Base-by-base conservation (phyloP, 2,888 invertebrate genomes). In the Dermolepida albohirtum region DNA sequence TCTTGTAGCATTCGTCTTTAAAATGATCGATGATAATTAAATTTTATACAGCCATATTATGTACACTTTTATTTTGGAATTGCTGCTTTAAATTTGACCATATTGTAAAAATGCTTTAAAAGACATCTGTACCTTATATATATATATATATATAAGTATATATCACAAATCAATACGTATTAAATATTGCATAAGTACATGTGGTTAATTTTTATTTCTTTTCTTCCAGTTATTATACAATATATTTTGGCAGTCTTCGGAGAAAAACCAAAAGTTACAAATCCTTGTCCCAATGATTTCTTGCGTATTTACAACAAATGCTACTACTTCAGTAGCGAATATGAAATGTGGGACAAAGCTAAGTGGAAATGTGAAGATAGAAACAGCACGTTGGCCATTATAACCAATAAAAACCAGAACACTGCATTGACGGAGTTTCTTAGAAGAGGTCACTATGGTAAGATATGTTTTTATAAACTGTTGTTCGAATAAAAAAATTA, bases 291-390 rank as follows among this genome's bases (percentile, higher is more conserved):
- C 0, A 87, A 89, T 17, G 85, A 89, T 57, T 92, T 91, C 83
- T 85, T 91, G 77, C 84, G 91, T 49, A 84, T 91, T 29, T 90
- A 91, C 11, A 89, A 89, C 80, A 89, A 89, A 79, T 93, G 93
- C 80, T 92, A 92, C 82, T 91, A 85, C 84, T 87, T 92, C 82
- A 92, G 92, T 78, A 88, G 87, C 39, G 86, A 87, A 67, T 87
- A 86, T 66, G 87, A 88, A 0, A 86, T 88, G 54, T 93, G 92
- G 92, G 88, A 89, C 74, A 88, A 89, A 12, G 91, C 93, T 10
- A 87, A 90, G 74, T 91, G 89, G 78, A 84, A 88, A 51, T 93
- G 93, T 82, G 86, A 87, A 82, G 90, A 91, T 70, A 85, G 87
- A 73, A 87, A 88, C 71, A 88, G 91, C 74, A 89, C 88, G 73